Evolutionary conservation across 2,113 vertebrate genomes (phyloP).

Genomic region (Hipposideros armiger): DNA sequence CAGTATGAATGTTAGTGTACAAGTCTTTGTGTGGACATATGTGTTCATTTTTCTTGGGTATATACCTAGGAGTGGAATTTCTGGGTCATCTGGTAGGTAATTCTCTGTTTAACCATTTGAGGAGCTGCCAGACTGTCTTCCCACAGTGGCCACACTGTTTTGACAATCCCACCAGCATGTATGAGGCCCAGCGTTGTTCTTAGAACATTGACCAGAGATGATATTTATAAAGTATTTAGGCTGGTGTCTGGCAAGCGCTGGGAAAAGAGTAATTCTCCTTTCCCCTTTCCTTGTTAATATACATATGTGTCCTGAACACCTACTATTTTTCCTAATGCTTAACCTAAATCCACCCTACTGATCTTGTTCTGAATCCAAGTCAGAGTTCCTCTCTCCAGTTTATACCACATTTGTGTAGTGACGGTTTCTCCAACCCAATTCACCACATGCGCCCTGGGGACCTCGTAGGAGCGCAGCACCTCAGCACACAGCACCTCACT

Average conservation of each 20-base stretch:
- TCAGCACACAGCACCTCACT: too few relatives aligned
- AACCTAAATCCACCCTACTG: not conserved
- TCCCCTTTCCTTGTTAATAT: not conserved
- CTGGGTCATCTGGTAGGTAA: not conserved
- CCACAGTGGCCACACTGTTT: not conserved
- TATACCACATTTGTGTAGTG: too few relatives aligned
- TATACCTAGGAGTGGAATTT: not conserved
- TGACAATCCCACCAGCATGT: not conserved
- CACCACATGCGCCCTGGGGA: fast-evolving
- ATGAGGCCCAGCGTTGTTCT: not conserved
- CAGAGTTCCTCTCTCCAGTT: not conserved
- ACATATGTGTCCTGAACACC: not conserved
- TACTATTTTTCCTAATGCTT: not conserved
- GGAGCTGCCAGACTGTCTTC: not conserved
- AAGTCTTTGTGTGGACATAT: not conserved
- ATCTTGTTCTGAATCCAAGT: not conserved
- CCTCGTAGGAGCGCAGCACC: not conserved
- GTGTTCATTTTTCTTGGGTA: not conserved
- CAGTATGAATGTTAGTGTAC: not conserved
- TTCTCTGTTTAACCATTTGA: not conserved
- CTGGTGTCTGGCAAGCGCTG: not conserved
- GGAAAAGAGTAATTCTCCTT: not conserved
- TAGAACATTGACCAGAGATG: not conserved
- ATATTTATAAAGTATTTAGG: not conserved
- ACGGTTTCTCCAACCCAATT: not conserved